Evolutionary conservation across 2,797 vertebrate genomes (phyloP), one percentile per base, ranked within the genome.

Genomic region (Urocyon cinereoargenteus): DNA sequence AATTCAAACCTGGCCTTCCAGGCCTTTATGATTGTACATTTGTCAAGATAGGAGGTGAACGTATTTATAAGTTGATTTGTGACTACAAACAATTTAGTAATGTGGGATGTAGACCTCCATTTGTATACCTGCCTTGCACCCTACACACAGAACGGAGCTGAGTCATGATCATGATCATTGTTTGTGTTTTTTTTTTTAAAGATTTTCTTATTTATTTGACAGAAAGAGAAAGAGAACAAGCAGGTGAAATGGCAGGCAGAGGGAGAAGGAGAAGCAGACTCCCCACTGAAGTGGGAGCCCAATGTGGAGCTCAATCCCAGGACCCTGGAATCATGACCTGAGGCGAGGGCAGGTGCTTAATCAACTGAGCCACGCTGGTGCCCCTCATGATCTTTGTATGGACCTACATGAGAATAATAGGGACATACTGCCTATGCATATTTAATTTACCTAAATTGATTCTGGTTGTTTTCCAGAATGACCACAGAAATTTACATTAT

Each of bases 31-130:
- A 40, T 62, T 61, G 28, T 36, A 51, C 13, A 22, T 85, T 84
- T 97, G 31, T 66, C 59, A 62, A 57, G 31, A 21, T 77, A 77
- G 59, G 49, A 81, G 18, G 4, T 77, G 19, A 77, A 81, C 9
- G 15, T 68, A 77, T 81, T 87, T 77, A 13, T 26, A 77, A 75
- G 24, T 59, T 36, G 57, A 24, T 16, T 82, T 59, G 45, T 81
- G 82, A 94, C 64, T 91, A 86, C 55, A 91, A 79, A 72, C 21
- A 81, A 61, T 81, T 95, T 49, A 75, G 62, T 89, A 16, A 34
- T n/a, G 21, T 81, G 19, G 45, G 14, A 61, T 49, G 0, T 36
- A 31, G 40, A n/a, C 45, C 57, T 81, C 28, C n/a, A 70, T 88
- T 79, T 93, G 7, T 86, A 55, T 85, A 85, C 49, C 64, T 73